phyloP scores from a whole-genome alignment of 1,140 invertebrate genomes.

The Drosophila lacteicornis region DNA sequence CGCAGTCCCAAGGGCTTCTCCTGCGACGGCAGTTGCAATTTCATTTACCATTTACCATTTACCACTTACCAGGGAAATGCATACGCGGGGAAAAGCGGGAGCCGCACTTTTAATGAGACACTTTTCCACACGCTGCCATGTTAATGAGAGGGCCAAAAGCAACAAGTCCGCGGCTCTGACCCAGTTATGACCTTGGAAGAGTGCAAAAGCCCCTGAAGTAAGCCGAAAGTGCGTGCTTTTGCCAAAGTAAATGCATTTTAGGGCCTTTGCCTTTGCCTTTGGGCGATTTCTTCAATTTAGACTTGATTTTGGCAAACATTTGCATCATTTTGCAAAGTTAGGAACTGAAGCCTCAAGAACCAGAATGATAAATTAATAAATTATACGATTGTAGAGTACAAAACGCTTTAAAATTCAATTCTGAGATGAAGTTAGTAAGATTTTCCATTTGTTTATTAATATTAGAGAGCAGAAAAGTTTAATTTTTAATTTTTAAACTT shows the following conservation, averaged over 20 bases:
- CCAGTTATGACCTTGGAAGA: slow-evolving; percentile 32
- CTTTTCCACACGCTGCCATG: slow-evolving; percentile 56
- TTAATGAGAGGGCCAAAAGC: slow-evolving; percentile 62
- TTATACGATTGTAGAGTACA: no score
- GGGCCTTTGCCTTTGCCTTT: background rate
- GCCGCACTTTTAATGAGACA: slow-evolving; percentile 74
- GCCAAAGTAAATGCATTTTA: background rate
- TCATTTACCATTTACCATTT: slow-evolving; percentile 45
- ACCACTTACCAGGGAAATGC: slow-evolving; percentile 23
- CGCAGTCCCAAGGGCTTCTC: slow-evolving; percentile 9
- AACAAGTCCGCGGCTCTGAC: slow-evolving; percentile 39
- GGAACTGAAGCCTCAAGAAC: no score
- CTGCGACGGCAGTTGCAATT: slow-evolving; percentile 33
- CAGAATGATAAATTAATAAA: no score
- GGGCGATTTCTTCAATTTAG: background rate
- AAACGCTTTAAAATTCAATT: no score
- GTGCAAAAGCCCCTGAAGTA: slow-evolving; percentile 20
- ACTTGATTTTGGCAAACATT: background rate
- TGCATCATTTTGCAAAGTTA: background rate
- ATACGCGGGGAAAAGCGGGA: slow-evolving; percentile 33
- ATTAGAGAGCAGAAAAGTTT: no score
- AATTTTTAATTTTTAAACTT: no score
- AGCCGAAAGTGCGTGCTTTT: background rate
- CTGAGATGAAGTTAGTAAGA: no score
- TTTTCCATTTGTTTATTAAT: no score